phyloP scores from a whole-genome alignment of 2,113 vertebrate species.

The Dolichotis patagonum region DNA sequence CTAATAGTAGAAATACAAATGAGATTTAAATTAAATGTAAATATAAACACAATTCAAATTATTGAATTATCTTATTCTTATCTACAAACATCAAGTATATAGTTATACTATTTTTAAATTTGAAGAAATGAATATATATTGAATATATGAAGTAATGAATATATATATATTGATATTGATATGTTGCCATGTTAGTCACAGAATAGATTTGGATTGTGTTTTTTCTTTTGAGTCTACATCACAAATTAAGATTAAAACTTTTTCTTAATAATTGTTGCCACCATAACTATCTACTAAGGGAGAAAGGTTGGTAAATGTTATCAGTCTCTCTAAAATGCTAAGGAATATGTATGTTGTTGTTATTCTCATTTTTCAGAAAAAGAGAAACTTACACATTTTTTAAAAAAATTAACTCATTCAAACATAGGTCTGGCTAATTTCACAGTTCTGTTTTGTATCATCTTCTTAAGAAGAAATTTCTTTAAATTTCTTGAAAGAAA shows the following conservation, averaged over 20 bases:
- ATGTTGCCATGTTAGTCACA: background rate
- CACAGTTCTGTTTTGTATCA: background rate
- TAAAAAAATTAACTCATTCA: background rate
- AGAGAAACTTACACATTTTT: background rate
- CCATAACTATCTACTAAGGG: background rate
- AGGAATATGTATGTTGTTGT: background rate
- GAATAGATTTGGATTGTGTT: conserved; percentile 3
- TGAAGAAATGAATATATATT: background rate
- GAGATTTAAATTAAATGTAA: background rate
- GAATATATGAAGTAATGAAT: too few species aligned
- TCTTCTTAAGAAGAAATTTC: conserved; percentile 41
- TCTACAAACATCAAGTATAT: background rate
- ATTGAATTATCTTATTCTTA: conserved; percentile 16
- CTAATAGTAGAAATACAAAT: background rate
- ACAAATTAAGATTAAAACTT: conserved; percentile 4
- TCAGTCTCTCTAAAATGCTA: background rate
- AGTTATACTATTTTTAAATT: conserved; percentile 18
- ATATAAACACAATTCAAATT: background rate
- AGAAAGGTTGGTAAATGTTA: background rate
- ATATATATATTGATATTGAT: background rate
- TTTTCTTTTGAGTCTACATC: background rate
- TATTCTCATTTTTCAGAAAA: conserved; percentile 36
- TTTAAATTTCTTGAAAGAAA: conserved; percentile 25
- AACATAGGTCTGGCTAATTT: background rate
- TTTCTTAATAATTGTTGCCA: background rate